phyloP scores from a whole-genome alignment of 2,888 invertebrate genomes.

The Norana najaformis region DNA sequence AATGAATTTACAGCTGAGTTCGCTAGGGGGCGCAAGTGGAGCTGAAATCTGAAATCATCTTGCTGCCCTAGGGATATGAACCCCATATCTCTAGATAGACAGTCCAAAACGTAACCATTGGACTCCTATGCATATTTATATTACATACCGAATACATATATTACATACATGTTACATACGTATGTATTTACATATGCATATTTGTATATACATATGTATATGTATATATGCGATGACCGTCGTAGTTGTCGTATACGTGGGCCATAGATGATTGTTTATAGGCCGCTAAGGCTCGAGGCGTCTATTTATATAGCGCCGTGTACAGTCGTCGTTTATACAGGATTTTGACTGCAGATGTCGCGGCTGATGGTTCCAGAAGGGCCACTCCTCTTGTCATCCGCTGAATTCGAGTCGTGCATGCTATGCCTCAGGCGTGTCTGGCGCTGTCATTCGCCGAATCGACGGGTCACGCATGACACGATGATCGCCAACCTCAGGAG shows the following conservation, averaged over 20 bases:
- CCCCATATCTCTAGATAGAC: no score
- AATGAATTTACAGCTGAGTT: not conserved
- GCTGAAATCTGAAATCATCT: not conserved
- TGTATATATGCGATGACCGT: not conserved
- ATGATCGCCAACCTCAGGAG: not conserved
- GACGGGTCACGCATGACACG: conserved; percentile 14
- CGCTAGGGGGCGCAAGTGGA: not conserved
- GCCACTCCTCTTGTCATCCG: conserved; percentile 19
- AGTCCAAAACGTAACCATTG: no score
- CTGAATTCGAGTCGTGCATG: not conserved
- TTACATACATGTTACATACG: no score
- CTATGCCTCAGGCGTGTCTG: not conserved
- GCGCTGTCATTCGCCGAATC: conserved; percentile 1
- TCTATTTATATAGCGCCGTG: conserved; percentile 7
- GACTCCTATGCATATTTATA: no score
- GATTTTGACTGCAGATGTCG: not conserved
- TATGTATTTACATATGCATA: no score
- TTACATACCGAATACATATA: no score
- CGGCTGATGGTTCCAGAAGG: conserved; percentile 8
- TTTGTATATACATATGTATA: no score
- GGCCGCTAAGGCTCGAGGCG: not conserved
- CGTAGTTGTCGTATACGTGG: not conserved
- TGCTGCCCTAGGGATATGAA: not conserved
- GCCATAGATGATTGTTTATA: not conserved
- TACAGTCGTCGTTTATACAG: not conserved